These are phyloP conservation scores for Acipenser oxyrinchus DNA, from an alignment of 2,797 vertebrate genomes.

Conservation along the genomic window DNA sequence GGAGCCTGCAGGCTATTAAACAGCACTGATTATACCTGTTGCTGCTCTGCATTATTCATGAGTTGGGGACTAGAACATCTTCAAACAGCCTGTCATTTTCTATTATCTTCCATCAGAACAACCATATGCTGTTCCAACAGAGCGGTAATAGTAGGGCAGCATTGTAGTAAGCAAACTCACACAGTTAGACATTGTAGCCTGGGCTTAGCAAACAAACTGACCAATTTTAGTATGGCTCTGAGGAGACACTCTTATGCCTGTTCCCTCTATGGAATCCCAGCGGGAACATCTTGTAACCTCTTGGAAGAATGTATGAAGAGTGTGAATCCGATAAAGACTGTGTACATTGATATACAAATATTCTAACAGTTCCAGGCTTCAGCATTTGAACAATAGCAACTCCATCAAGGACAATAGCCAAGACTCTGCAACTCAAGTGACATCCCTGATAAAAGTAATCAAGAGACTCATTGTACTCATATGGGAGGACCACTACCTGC, in stretches of 20 bases:
- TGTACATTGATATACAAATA: no score
- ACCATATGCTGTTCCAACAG: slow-evolving; percentile 56
- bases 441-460: no score
- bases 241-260: background rate
- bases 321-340: background rate
- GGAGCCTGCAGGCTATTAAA: slow-evolving; percentile 60
- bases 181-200: slow-evolving; percentile 22
- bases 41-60: slow-evolving; percentile 76
- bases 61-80: slow-evolving; percentile 55
- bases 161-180: slow-evolving; percentile 24
- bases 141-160: slow-evolving; percentile 28
- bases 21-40: slow-evolving; percentile 69
- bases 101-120: slow-evolving; percentile 71
- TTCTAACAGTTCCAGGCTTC: no score
- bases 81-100: slow-evolving; percentile 75
- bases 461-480: no score
- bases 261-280: background rate
- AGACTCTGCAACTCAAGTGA: no score
- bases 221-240: background rate
- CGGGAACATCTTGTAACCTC: background rate
- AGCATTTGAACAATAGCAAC: no score
- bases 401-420: no score
- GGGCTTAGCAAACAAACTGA: background rate
- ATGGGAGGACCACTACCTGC: no score
- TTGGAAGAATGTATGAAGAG: background rate